Percentiles rank a stretch among this genome's conserved stretches.
Evolutionary conservation across 2,113 vertebrate genomes (phyloP).

Genomic region (Aptenodytes forsteri): DNA sequence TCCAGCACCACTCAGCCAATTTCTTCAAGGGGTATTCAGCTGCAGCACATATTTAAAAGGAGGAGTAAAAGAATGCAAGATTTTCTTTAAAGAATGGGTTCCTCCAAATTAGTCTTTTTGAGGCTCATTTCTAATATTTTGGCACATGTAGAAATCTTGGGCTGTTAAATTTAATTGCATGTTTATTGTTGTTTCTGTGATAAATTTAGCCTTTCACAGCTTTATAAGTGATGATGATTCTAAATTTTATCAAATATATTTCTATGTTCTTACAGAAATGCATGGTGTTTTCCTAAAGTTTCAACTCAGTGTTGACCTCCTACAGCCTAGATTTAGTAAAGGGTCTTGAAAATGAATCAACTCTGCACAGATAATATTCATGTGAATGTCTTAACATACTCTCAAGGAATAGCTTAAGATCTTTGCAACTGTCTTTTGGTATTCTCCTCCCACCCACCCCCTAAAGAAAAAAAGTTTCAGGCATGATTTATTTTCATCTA

Average conservation of each 20-base stretch:
- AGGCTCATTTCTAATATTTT: not conserved
- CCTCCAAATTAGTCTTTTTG: not conserved
- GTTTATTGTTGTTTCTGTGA: not conserved
- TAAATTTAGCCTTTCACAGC: not conserved
- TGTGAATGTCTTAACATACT: not conserved
- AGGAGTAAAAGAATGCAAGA: not conserved
- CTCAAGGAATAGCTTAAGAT: not conserved
- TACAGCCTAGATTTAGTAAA: not conserved
- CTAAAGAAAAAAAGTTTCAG: not conserved
- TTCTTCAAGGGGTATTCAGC: not conserved
- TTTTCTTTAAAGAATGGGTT: not conserved
- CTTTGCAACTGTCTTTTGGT: not conserved
- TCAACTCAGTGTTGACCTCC: not conserved
- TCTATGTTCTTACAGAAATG: not conserved
- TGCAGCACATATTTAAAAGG: not conserved
- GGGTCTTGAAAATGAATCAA: not conserved
- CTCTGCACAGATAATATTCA: not conserved
- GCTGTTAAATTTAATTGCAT: not conserved
- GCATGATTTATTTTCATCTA: not conserved
- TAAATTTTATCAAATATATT: not conserved
- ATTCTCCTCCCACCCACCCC: fast-evolving
- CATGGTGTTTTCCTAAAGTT: not conserved
- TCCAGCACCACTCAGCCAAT: not conserved
- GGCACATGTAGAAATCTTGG: not conserved
- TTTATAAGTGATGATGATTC: not conserved